These are phyloP conservation scores for Heliconius charithonia DNA, from an alignment of 2,888 invertebrate species.

Conservation along the genomic window DNA sequence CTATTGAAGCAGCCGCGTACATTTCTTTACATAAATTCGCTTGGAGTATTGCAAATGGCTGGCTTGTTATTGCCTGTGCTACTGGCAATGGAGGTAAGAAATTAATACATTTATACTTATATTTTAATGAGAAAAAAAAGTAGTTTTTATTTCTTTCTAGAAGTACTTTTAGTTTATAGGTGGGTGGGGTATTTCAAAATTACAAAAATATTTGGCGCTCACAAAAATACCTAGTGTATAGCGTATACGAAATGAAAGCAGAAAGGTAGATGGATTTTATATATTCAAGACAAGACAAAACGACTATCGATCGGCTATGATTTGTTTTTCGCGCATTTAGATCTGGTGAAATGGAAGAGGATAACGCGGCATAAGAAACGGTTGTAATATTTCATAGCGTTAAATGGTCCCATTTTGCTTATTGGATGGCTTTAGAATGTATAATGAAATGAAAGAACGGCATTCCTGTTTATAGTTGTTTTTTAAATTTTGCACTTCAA, in stretches of 20 bases:
- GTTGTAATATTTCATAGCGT: slow-evolving; percentile 19
- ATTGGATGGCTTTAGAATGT: slow-evolving; percentile 26
- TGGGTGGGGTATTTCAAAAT: no score
- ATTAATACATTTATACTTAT: not conserved
- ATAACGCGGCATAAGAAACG: slow-evolving; percentile 18
- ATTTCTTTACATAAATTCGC: slow-evolving; percentile 86
- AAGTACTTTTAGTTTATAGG: no score
- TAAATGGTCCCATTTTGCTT: slow-evolving; percentile 23
- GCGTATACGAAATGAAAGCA: no score
- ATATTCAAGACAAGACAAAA: not conserved
- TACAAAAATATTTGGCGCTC: not conserved
- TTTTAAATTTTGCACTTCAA: not conserved
- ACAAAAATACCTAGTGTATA: no score
- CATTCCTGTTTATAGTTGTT: not conserved
- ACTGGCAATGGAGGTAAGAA: slow-evolving; percentile 86
- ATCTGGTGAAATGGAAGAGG: slow-evolving; percentile 20
- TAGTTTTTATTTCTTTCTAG: not conserved
- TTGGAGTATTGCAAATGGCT: slow-evolving; percentile 87
- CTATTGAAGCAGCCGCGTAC: slow-evolving; percentile 86
- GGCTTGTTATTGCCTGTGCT: slow-evolving; percentile 87
- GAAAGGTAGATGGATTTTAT: not conserved
- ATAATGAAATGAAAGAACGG: slow-evolving; percentile 14
- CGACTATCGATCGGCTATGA: slow-evolving; percentile 5
- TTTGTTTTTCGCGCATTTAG: slow-evolving; percentile 24
- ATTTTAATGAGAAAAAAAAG: not conserved